Evolutionary conservation across 2,888 invertebrate genomes (phyloP), one percentile per base, ranked within the genome.

Genomic region (Machimus atricapillus): DNA sequence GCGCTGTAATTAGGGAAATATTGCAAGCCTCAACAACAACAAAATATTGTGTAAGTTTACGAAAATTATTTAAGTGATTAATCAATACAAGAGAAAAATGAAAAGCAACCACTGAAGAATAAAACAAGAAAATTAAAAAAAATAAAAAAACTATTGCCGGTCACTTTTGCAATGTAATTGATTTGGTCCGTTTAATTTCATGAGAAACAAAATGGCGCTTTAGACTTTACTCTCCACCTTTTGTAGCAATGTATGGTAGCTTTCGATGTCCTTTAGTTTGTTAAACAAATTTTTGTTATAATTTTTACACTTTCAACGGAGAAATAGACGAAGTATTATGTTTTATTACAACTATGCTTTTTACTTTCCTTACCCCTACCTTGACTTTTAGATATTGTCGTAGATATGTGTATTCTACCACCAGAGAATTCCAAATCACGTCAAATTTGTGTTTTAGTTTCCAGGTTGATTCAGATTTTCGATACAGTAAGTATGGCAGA

Each of bases 1-100:
- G 56, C 52, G 46, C 56, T 52, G 23, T 27, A 31, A 56, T 31
- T 31, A 66, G 58, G 58, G 23, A 58, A 34, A 14, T 58, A 82
- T 66, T 56, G 37, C 66, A 58, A 82, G 76, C 34, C 52, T 52
- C 52, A 76, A 37, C 37, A 76, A 40, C 40, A 76, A 27, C 40
- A 76, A 37, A 76, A 40, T 37, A 82, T 37, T 82, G 82, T 82
- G 82, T 82, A 82, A 58, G 58, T 27, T n/a, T 81, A 81, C 43
- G 31, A 56, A 31, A 81, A 81, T 82, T 66, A 40, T 82, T 82
- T 82, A 52, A 82, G 58, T 82, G 58, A 58, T 58, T 58, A 34
- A 27, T 82, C 34, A 23, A 43, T 78, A 40, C 40, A 79, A 79
- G 23, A 79, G 8, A 1, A 19, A 58, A 58, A 40, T 40, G 40